A percentile compares a stretch with the other conserved stretches of the same genome.
These are phyloP conservation scores for Labroides dimidiatus DNA, from an alignment of 2,797 vertebrate genomes.

Conservation along the genomic window DNA sequence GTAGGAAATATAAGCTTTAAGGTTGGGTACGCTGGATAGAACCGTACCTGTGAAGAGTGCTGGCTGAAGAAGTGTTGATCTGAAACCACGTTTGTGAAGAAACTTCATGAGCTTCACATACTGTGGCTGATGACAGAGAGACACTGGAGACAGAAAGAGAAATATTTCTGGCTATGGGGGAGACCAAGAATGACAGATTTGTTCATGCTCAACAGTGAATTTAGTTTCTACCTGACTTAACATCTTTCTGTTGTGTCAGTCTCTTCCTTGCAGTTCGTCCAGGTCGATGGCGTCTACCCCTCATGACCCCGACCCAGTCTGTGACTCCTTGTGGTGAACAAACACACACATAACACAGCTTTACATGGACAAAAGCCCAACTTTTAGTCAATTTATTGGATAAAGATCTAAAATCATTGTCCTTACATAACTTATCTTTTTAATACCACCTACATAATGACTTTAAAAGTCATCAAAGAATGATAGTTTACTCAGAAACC, in stretches of 20 bases:
- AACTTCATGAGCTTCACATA: slow-evolving; percentile 90
- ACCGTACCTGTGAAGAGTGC: slow-evolving; percentile 85
- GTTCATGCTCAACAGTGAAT: neutral
- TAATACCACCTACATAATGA: no score
- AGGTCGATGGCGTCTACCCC: neutral
- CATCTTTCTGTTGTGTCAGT: slow-evolving; percentile 29
- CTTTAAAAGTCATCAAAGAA: no score
- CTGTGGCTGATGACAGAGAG: slow-evolving; percentile 81
- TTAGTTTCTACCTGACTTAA: slow-evolving; percentile 52
- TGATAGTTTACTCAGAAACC: no score
- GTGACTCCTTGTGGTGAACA: neutral
- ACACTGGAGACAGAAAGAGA: slow-evolving; percentile 73
- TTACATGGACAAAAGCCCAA: neutral
- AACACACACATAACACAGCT: neutral
- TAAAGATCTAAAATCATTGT: no score
- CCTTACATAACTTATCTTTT: no score
- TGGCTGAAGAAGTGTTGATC: slow-evolving; percentile 83
- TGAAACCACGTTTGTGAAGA: slow-evolving; percentile 89
- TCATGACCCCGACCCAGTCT: slow-evolving; percentile 39
- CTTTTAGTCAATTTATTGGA: neutral
- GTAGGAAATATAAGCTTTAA: neutral
- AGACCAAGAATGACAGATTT: neutral
- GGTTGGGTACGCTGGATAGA: accelerated
- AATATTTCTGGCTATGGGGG: neutral
- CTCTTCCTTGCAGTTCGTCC: slow-evolving; percentile 70